A percentile compares a stretch with the other conserved stretches of the same genome.
Conservation (phyloP, 2,888 invertebrate species). For the Agrilus biguttatus region DNA sequence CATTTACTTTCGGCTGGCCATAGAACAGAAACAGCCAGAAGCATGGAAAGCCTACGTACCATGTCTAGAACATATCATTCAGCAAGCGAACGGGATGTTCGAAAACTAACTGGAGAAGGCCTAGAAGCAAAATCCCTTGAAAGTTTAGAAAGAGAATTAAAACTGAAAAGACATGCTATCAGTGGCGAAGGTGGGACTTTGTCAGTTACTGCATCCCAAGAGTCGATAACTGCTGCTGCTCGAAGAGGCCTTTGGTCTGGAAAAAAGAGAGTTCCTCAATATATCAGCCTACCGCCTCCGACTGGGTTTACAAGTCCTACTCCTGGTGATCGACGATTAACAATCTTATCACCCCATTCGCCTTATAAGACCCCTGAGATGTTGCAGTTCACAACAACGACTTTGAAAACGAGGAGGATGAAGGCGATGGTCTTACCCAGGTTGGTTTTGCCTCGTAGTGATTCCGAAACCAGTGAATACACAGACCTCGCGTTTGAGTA, state of each 20-base stretch:
- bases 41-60: conserved; percentile 57
- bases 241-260: conserved; percentile 53
- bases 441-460: conserved; percentile 59
- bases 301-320: conserved; percentile 37
- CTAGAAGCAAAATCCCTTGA: conserved; percentile 47
- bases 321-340: conserved; percentile 47
- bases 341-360: conserved; percentile 67
- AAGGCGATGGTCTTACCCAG: conserved; percentile 61
- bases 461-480: conserved; percentile 56
- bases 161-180: conserved; percentile 41
- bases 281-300: conserved; percentile 56
- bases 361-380: conserved; percentile 57
- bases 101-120: conserved; percentile 31
- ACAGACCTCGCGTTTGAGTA: conserved; percentile 48
- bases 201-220: conserved; percentile 20
- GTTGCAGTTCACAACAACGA: conserved; percentile 42
- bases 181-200: conserved; percentile 44
- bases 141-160: conserved; percentile 39
- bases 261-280: conserved; percentile 48
- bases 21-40: conserved; percentile 45
- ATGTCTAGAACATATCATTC: conserved; percentile 45
- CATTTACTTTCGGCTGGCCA: conserved; percentile 39
- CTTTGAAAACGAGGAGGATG: conserved; percentile 42
- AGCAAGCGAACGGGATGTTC: conserved; percentile 51
- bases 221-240: conserved; percentile 44